phyloP scores from a whole-genome alignment of 1,140 invertebrate species.

The Dinoponera quadriceps region DNA sequence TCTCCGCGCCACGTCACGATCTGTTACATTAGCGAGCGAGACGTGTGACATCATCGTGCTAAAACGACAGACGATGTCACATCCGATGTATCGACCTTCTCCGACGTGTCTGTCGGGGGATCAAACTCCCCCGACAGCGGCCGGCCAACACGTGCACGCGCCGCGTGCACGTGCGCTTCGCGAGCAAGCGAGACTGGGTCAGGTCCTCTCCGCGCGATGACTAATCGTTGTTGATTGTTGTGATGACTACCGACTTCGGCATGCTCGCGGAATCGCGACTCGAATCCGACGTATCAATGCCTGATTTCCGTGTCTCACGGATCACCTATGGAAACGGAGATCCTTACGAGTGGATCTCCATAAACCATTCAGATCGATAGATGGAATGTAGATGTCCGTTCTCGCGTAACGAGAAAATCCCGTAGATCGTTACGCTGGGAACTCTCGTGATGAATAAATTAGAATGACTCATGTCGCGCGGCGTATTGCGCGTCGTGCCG shows the following conservation, averaged over 20 bases:
- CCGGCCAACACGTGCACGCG: background rate
- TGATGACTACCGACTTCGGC: conserved; percentile 54
- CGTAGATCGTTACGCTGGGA: background rate
- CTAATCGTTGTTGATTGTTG: conserved; percentile 70
- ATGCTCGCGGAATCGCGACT: conserved; percentile 24
- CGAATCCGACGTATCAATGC: background rate
- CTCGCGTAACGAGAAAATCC: background rate
- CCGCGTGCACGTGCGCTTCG: conserved; percentile 1
- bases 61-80: conserved; percentile 67
- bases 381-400: too few species aligned
- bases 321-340: too few species aligned
- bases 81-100: conserved; percentile 22
- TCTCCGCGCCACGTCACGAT: conserved; percentile 67
- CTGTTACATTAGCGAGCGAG: conserved; percentile 70
- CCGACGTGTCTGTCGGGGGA: conserved; percentile 26
- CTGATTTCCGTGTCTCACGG: background rate
- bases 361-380: too few species aligned
- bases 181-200: conserved; percentile 19
- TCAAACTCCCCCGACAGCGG: conserved; percentile 17
- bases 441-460: conserved; percentile 20
- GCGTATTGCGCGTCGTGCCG: background rate
- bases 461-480: conserved; percentile 1
- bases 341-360: too few species aligned
- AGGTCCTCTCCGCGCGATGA: conserved; percentile 57
- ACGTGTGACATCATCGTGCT: conserved; percentile 73